Evolutionary conservation across 2,113 vertebrate species (phyloP).

Genomic region (Hippocampus guttulatus): DNA sequence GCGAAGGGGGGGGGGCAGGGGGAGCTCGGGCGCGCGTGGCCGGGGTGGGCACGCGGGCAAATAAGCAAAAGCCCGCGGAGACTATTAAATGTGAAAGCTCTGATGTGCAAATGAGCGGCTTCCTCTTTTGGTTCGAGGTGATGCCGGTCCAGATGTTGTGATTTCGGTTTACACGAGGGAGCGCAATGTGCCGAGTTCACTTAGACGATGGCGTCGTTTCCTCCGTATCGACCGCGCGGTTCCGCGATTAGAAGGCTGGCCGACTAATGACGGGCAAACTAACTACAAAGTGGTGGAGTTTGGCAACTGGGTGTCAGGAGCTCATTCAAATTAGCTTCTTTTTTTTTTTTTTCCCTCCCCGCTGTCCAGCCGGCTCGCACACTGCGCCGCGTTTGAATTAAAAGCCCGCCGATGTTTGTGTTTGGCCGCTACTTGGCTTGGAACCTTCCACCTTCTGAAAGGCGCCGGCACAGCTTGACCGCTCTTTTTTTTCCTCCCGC

Average conservation of each 20-base stretch:
- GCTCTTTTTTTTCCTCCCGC: constrained; percentile 41
- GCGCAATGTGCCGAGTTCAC: constrained; percentile 38
- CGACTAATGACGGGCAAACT: constrained; percentile 45
- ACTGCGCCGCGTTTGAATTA: constrained; percentile 62
- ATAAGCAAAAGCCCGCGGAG: constrained; percentile 70
- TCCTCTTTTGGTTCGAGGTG: constrained; percentile 40
- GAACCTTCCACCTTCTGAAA: constrained; percentile 57
- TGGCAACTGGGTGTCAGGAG: constrained; percentile 40
- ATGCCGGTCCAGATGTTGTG: constrained; percentile 57
- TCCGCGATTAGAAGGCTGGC: constrained; percentile 19
- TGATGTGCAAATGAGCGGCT: constrained; percentile 77
- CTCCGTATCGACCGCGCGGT: constrained; percentile 28
- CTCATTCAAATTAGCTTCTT: constrained; percentile 28
- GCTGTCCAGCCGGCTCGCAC: constrained; percentile 32
- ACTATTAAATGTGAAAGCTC: constrained; percentile 56
- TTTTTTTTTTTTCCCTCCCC: constrained; percentile 19
- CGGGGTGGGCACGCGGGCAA: constrained; percentile 55
- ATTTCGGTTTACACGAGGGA: constrained; percentile 55
- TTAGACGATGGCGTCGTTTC: constrained; percentile 31
- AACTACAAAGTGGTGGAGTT: constrained; percentile 42
- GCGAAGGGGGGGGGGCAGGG: constrained; percentile 35
- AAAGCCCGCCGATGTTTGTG: constrained; percentile 50
- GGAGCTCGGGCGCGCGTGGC: constrained; percentile 39
- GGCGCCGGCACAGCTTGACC: constrained; percentile 63
- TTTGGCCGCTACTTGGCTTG: constrained; percentile 57